phyloP scores from a whole-genome alignment of 2,888 invertebrate species.

The Troglohyphantes excavatus region DNA sequence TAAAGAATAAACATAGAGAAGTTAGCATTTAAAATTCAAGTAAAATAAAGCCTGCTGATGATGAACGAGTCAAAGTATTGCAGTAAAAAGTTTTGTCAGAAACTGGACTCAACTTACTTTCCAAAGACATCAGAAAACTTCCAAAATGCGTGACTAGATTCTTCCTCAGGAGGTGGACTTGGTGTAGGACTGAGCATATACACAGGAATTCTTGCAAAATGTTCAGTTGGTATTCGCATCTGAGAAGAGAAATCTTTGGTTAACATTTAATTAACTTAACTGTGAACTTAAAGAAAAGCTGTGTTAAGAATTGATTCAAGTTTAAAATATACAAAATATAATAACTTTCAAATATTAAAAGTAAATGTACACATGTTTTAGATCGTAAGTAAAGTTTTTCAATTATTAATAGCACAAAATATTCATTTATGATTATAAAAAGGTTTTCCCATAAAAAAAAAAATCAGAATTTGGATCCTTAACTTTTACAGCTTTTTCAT shows the following conservation, averaged over 20 bases:
- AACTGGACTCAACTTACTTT: constrained; percentile 47
- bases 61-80: too few relatives aligned
- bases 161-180: constrained; percentile 82
- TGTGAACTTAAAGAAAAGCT: not conserved
- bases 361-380: not conserved
- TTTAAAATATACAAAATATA: not conserved
- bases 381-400: not conserved
- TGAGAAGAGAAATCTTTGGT: constrained; percentile 83
- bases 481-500: too few relatives aligned
- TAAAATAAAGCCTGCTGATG: too few relatives aligned
- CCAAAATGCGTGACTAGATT: constrained; percentile 80
- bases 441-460: too few relatives aligned
- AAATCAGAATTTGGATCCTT: too few relatives aligned
- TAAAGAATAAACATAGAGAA: too few relatives aligned
- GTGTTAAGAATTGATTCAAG: not conserved
- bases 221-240: constrained; percentile 98
- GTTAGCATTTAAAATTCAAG: too few relatives aligned
- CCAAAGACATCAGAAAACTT: constrained; percentile 80
- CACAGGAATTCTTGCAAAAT: constrained; percentile 96
- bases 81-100: too few relatives aligned
- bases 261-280: too few relatives aligned
- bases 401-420: too few relatives aligned
- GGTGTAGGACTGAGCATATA: constrained; percentile 89
- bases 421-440: too few relatives aligned
- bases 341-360: not conserved